phyloP scores from a whole-genome alignment of 2,888 invertebrate species.

The Lamproptera curius region DNA sequence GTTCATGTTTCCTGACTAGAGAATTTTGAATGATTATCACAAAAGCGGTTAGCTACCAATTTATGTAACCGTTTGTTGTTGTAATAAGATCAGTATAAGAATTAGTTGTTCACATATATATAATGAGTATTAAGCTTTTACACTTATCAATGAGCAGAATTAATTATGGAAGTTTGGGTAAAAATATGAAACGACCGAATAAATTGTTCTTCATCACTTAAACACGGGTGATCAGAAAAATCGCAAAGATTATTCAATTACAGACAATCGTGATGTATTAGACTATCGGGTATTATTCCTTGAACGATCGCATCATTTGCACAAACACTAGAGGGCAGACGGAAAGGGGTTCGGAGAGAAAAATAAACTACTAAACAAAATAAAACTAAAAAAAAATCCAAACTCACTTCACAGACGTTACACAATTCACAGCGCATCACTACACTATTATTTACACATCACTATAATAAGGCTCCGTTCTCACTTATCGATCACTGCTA shows the following conservation, averaged over 20 bases:
- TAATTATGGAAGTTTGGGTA: too few species aligned
- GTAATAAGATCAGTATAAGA: too few species aligned
- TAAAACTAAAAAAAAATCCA: conserved; percentile 36
- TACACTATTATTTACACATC: conserved; percentile 65
- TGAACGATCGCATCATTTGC: conserved; percentile 60
- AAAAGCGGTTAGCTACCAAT: too few species aligned
- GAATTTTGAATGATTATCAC: conserved; percentile 63
- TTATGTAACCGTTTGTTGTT: too few species aligned
- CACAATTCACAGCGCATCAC: conserved; percentile 55
- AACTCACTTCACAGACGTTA: conserved; percentile 11
- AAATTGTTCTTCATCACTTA: too few species aligned
- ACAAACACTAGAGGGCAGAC: conserved; percentile 35
- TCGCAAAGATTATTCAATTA: too few species aligned
- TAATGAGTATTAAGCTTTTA: too few species aligned
- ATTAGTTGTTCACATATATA: too few species aligned
- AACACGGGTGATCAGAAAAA: too few species aligned
- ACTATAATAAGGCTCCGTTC: conserved; percentile 64
- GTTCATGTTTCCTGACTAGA: conserved; percentile 60
- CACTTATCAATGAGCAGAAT: too few species aligned
- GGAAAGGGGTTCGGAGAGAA: not conserved
- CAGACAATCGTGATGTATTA: conserved; percentile 11
- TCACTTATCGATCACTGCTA: conserved; percentile 44
- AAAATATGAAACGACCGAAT: too few species aligned
- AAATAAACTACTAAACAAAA: not conserved
- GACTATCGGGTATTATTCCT: conserved; percentile 8